These are phyloP conservation scores for Myotis brandtii DNA, from an alignment of 2,113 vertebrate species.

Conservation along the genomic window DNA sequence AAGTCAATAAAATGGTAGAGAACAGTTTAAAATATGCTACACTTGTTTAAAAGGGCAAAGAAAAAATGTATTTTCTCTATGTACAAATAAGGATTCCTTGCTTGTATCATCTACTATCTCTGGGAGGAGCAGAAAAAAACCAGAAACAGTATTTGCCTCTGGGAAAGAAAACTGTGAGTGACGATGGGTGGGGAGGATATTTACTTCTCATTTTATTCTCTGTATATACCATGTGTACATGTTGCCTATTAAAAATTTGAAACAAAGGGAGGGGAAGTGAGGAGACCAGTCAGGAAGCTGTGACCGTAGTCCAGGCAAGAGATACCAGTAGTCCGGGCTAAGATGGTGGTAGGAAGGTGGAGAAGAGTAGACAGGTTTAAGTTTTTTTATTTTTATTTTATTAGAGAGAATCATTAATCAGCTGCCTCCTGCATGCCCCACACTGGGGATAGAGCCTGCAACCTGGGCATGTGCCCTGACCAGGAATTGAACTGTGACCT, in stretches of 20 bases:
- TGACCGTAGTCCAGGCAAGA: not conserved
- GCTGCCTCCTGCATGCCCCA: too few species aligned
- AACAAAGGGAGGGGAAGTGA: not conserved
- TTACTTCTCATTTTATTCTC: constrained; percentile 31
- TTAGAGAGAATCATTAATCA: too few species aligned
- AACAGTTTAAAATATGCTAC: not conserved
- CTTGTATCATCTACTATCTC: not conserved
- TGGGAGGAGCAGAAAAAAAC: not conserved
- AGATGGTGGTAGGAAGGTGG: not conserved
- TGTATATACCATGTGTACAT: not conserved
- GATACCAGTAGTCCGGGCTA: not conserved
- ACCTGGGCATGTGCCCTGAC: too few species aligned
- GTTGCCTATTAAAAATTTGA: not conserved
- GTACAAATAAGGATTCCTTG: constrained; percentile 1
- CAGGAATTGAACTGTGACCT: too few species aligned
- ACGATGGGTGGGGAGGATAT: not conserved
- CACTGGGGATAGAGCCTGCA: too few species aligned
- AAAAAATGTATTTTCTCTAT: not conserved
- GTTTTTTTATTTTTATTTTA: not conserved
- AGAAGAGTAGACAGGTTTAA: not conserved
- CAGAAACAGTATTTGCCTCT: constrained; percentile 14
- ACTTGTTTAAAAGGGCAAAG: constrained; percentile 29
- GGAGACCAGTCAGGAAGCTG: not conserved
- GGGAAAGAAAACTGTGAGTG: not conserved
- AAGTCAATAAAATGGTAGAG: not conserved